Percentiles rank a stretch among this genome's conserved stretches.
phyloP scores from a whole-genome alignment of 2,797 vertebrate species.

The Chanos chanos region DNA sequence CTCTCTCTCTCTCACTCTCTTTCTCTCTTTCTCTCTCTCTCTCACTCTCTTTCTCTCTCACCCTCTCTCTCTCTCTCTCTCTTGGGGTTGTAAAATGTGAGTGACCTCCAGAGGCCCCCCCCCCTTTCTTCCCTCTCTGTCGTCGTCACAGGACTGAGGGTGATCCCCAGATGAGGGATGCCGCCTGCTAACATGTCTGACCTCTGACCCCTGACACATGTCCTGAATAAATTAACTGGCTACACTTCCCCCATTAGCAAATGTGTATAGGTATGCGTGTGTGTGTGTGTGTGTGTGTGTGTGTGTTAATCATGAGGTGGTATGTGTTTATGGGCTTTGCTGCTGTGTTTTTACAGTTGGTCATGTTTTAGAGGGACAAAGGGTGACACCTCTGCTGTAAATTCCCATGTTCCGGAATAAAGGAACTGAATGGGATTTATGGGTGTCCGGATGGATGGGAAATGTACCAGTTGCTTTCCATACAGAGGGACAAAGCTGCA shows the following conservation, averaged over 20 bases:
- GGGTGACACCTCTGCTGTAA: too few relatives aligned
- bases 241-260: not conserved
- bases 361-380: too few relatives aligned
- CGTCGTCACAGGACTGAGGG: not conserved
- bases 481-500: too few relatives aligned
- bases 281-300: not conserved
- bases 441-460: too few relatives aligned
- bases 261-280: not conserved
- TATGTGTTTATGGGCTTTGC: too few relatives aligned
- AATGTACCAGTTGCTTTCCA: too few relatives aligned
- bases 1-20: not conserved
- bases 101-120: not conserved
- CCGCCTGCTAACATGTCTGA: constrained; percentile 1
- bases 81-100: constrained; percentile 3
- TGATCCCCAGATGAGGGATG: not conserved
- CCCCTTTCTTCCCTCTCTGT: not conserved
- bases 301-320: too few relatives aligned
- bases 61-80: not conserved
- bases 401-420: too few relatives aligned
- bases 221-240: constrained; percentile 8
- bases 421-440: too few relatives aligned
- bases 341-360: too few relatives aligned
- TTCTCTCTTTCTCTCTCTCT: not conserved
- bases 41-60: not conserved
- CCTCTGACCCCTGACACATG: not conserved